Evolutionary conservation across 1,140 invertebrate species (phyloP).

Genomic region (Tachypleus tridentatus): DNA sequence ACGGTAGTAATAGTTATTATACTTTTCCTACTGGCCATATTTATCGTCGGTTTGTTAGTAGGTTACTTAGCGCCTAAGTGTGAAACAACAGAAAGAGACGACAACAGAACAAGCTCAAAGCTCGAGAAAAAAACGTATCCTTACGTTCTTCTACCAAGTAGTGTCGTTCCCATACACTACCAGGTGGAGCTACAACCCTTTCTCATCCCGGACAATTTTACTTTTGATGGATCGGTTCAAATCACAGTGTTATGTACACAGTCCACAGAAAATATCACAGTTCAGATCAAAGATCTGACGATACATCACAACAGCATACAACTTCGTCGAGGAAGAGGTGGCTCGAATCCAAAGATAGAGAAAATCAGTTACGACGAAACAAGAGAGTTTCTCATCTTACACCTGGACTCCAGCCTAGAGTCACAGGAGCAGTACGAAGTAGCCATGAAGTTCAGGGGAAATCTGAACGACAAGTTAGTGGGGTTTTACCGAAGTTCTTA

Average conservation of each 20-base stretch:
- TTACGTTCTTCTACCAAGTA: conserved; percentile 27
- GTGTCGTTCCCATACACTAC: conserved; percentile 29
- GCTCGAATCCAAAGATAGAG: background rate
- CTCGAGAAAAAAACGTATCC: background rate
- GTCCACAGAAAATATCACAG: conserved; percentile 48
- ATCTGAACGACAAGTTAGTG: conserved; percentile 53
- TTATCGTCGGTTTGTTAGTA: conserved; percentile 11
- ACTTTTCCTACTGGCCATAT: background rate
- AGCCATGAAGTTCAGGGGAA: conserved; percentile 50
- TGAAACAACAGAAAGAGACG: background rate
- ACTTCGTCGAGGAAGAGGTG: background rate
- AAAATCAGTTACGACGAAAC: conserved; percentile 32
- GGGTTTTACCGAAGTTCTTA: conserved; percentile 24
- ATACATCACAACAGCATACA: conserved; percentile 37
- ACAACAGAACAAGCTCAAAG: background rate
- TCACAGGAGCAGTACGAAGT: conserved; percentile 46
- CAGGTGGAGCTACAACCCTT: conserved; percentile 29
- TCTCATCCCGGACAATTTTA: conserved; percentile 30
- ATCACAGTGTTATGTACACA: conserved; percentile 41
- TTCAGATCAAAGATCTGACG: conserved; percentile 53
- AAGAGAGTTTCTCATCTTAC: conserved; percentile 52
- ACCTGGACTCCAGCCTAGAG: conserved; percentile 39
- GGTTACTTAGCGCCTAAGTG: conserved; percentile 10
- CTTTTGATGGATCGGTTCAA: conserved; percentile 30
- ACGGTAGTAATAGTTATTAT: background rate